Conservation (phyloP, 2,797 vertebrate species). For the Propithecus perrieri region DNA sequence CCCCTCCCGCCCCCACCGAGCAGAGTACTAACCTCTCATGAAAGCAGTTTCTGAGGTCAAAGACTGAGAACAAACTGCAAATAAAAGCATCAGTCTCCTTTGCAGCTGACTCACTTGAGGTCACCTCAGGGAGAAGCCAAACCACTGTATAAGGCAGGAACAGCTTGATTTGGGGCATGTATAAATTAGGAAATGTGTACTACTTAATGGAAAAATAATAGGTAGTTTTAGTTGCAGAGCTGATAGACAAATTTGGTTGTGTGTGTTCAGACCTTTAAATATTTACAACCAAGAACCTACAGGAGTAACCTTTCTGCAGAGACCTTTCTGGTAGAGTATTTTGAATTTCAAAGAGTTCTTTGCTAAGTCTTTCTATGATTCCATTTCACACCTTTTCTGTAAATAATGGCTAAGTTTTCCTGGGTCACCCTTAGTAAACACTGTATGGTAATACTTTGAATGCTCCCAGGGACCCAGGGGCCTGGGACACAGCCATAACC, state of each 20-base stretch:
- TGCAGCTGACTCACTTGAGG: constrained; percentile 49
- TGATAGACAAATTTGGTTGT: constrained; percentile 52
- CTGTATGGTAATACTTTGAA: not conserved
- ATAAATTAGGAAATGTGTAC: constrained; percentile 68
- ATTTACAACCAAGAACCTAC: constrained; percentile 34
- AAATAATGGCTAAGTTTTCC: constrained; percentile 10
- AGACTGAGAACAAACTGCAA: constrained; percentile 3
- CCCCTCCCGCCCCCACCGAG: not conserved
- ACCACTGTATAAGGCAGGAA: constrained; percentile 44
- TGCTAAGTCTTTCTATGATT: not conserved
- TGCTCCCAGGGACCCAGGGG: not conserved
- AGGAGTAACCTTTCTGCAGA: not conserved
- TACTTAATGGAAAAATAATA: constrained; percentile 21
- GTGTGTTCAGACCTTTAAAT: constrained; percentile 43
- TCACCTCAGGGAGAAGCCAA: not conserved
- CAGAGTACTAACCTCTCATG: not conserved
- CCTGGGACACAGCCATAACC: not conserved
- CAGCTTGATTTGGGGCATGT: not conserved
- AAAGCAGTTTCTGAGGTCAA: not conserved
- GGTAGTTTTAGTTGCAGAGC: constrained; percentile 38
- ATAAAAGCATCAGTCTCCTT: constrained; percentile 44
- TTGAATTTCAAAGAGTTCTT: not conserved
- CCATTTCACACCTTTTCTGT: not conserved
- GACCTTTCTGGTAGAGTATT: not conserved
- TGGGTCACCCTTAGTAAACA: not conserved